A percentile compares a stretch with the other conserved stretches of the same genome.
phyloP scores from a whole-genome alignment of 2,113 vertebrate genomes.

The Semicossyphus pulcher region DNA sequence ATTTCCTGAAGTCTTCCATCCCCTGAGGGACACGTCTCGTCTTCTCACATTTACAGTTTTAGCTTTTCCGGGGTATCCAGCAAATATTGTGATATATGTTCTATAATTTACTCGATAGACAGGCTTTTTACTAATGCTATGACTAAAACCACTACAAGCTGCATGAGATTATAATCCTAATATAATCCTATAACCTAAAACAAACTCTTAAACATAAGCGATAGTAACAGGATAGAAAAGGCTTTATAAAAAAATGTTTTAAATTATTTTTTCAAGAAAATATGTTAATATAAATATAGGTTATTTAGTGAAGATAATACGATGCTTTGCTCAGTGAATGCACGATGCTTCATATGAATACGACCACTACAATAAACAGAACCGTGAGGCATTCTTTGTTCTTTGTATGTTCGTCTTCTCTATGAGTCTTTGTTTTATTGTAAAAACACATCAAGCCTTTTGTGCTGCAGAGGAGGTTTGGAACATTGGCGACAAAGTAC shows the following conservation, averaged over 20 bases:
- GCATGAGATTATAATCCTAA: too few relatives aligned
- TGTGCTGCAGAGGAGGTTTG: background rate
- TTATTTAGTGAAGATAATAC: background rate
- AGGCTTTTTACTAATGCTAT: background rate
- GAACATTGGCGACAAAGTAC: background rate
- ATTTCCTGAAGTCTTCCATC: background rate
- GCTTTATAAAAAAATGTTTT: background rate
- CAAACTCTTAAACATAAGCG: background rate
- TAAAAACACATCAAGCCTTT: background rate
- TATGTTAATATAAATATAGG: background rate
- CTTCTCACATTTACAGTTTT: background rate
- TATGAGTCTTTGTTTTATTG: background rate
- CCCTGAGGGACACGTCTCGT: background rate
- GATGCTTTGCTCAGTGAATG: background rate
- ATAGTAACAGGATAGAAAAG: background rate
- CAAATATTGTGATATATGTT: background rate
- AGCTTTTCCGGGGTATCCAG: background rate
- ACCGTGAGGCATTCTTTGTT: background rate
- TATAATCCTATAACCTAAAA: background rate
- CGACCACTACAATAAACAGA: conserved; percentile 3
- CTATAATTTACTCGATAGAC: background rate
- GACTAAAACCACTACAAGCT: background rate
- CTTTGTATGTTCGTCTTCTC: background rate
- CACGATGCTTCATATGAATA: background rate
- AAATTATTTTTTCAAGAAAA: background rate